A percentile compares a stretch with the other conserved stretches of the same genome.
phyloP scores from a whole-genome alignment of 2,888 invertebrate genomes.

The Scaeva pyrastri region DNA sequence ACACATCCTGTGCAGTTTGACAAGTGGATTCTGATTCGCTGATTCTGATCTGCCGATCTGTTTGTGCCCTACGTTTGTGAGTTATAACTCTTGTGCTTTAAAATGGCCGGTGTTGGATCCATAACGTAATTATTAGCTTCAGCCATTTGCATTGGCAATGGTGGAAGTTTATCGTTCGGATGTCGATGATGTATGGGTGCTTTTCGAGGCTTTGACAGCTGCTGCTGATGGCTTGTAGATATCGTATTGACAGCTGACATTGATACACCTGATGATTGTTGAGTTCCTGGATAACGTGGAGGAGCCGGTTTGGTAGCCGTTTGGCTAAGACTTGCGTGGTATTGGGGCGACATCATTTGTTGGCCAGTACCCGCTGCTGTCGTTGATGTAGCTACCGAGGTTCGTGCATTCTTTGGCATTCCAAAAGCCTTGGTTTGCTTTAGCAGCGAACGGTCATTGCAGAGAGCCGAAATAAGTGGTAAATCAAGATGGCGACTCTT shows the following conservation, averaged over 20 bases:
- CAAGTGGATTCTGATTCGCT: slow-evolving; percentile 30
- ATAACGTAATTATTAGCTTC: slow-evolving; percentile 90
- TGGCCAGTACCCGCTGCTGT: slow-evolving; percentile 25
- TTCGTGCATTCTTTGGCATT: slow-evolving; percentile 88
- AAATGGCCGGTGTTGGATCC: slow-evolving; percentile 82
- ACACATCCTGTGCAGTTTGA: slow-evolving; percentile 55
- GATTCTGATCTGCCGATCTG: slow-evolving; percentile 53
- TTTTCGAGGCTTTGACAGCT: slow-evolving; percentile 85
- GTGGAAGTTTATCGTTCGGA: slow-evolving; percentile 91
- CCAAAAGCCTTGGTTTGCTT: slow-evolving; percentile 95
- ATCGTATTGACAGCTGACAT: slow-evolving; percentile 51
- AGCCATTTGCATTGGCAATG: slow-evolving; percentile 86
- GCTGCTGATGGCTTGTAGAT: slow-evolving; percentile 75
- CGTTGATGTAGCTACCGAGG: slow-evolving; percentile 44
- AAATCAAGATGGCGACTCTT: slow-evolving; percentile 95
- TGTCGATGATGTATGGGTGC: slow-evolving; percentile 87
- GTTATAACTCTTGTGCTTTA: slow-evolving; percentile 83
- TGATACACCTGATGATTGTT: slow-evolving; percentile 74
- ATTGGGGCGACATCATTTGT: slow-evolving; percentile 57
- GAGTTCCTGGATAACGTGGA: slow-evolving; percentile 76
- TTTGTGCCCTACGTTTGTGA: slow-evolving; percentile 79
- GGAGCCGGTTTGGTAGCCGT: slow-evolving; percentile 57
- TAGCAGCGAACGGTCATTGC: slow-evolving; percentile 95
- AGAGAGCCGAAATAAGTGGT: slow-evolving; percentile 95
- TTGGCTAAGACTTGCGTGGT: slow-evolving; percentile 61